phyloP scores from a whole-genome alignment of 2,113 vertebrate species.

The Myrmecophaga tridactyla region DNA sequence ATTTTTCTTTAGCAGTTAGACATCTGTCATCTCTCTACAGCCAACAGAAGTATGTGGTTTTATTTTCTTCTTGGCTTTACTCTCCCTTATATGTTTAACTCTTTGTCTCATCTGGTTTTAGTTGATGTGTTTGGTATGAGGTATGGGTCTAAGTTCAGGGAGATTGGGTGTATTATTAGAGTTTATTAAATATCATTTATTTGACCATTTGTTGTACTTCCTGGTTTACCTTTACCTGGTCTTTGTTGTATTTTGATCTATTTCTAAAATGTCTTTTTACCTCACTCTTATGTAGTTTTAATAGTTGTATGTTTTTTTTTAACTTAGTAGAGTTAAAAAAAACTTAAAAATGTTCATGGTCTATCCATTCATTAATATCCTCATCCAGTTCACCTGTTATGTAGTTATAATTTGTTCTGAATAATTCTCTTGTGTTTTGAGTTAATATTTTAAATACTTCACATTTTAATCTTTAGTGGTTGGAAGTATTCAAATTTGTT shows the following conservation, averaged over 20 bases:
- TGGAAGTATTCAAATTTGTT: conserved; percentile 26
- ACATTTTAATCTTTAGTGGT: conserved; percentile 24
- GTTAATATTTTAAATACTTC: conserved; percentile 5
- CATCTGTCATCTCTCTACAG: neutral
- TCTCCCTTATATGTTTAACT: neutral
- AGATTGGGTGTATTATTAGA: neutral
- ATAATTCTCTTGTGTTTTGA: conserved; percentile 12
- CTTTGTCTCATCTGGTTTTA: neutral
- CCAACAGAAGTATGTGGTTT: neutral
- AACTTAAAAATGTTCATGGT: neutral
- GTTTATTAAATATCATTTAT: conserved; percentile 39
- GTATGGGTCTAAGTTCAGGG: neutral
- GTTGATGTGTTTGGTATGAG: neutral
- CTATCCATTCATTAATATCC: conserved; percentile 24
- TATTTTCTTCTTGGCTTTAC: neutral
- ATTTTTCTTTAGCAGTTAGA: conserved; percentile 7
- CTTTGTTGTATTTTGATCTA: conserved; percentile 20
- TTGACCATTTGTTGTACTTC: conserved; percentile 26
- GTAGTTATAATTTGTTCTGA: conserved; percentile 31
- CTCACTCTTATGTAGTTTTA: neutral
- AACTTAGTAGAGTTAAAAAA: conserved; percentile 30
- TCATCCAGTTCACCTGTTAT: neutral
- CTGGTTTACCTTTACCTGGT: conserved; percentile 15
- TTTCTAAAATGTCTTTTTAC: conserved; percentile 9
- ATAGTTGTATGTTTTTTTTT: neutral